A percentile compares a stretch with the other conserved stretches of the same genome.
Evolutionary conservation across 2,113 vertebrate species (phyloP).

Genomic region (Leptobrachium leishanense): DNA sequence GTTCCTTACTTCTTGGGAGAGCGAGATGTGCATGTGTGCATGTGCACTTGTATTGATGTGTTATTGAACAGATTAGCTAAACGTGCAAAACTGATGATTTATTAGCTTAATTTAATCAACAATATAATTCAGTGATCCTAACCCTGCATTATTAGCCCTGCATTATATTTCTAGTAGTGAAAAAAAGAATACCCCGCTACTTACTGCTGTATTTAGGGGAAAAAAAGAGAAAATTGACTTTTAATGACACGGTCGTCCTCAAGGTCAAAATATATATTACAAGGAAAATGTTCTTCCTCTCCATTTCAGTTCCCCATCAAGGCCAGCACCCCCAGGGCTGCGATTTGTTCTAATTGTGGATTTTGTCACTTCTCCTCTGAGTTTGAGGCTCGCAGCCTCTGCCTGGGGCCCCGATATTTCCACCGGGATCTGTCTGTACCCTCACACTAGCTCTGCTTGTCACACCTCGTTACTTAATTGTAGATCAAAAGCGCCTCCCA

Average conservation of each 20-base stretch:
- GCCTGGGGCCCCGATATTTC: slow-evolving; percentile 38
- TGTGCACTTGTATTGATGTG: no score
- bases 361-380: slow-evolving; percentile 37
- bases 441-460: slow-evolving; percentile 26
- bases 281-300: slow-evolving; percentile 19
- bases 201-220: no score
- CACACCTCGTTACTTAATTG: slow-evolving; percentile 47
- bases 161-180: no score
- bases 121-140: no score
- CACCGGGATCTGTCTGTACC: slow-evolving; percentile 25
- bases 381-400: slow-evolving; percentile 7
- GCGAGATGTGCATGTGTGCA: no score
- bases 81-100: no score
- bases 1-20: no score
- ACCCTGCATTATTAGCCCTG: no score
- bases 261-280: slow-evolving; percentile 38
- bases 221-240: slow-evolving; percentile 27
- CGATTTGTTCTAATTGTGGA: slow-evolving; percentile 43
- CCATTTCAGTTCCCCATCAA: slow-evolving; percentile 2
- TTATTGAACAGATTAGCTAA: no score
- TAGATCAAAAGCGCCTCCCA: slow-evolving; percentile 43
- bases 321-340: slow-evolving; percentile 16
- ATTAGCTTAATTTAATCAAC: no score
- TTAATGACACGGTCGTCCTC: slow-evolving; percentile 26
- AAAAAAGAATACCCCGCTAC: no score